Evolutionary conservation across 30 jellyfish, hydroid and myxozoan species (phyloP).

Genomic region (Turritopsis rubra): DNA sequence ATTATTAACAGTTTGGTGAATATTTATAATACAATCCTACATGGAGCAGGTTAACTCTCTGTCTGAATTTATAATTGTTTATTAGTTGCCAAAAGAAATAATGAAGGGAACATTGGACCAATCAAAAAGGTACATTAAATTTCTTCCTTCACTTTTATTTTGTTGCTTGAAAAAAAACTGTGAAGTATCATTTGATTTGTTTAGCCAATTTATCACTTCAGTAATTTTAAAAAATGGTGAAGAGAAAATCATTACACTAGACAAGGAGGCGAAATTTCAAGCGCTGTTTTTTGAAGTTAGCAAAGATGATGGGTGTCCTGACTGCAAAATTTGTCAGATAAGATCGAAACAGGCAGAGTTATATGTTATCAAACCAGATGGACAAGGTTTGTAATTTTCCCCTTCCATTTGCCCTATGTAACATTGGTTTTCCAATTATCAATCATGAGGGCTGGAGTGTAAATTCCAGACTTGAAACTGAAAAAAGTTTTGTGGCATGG

Average conservation of each 20-base stretch:
- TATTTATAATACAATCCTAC: too few relatives aligned
- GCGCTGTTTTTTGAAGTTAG: neutral
- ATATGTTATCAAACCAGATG: neutral
- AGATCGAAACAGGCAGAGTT: neutral
- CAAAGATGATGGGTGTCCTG: neutral
- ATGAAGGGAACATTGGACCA: neutral
- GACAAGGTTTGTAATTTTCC: constrained; percentile 8
- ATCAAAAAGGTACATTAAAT: neutral
- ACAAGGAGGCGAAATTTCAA: neutral
- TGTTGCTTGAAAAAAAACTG: neutral
- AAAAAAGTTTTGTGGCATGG: too few relatives aligned
- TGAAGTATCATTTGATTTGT: neutral
- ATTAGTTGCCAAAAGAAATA: neutral
- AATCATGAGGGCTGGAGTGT: too few relatives aligned
- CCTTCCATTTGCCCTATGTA: too few relatives aligned
- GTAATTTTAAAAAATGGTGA: neutral
- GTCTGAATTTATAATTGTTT: neutral
- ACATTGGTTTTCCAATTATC: too few relatives aligned
- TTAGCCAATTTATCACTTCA: neutral
- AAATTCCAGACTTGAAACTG: too few relatives aligned
- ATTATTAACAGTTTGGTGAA: too few relatives aligned
- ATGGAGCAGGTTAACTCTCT: neutral
- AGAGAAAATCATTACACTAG: neutral
- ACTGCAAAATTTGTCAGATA: neutral
- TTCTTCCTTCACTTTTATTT: neutral